These are phyloP conservation scores for Gymnothorax reevesii DNA, from an alignment of 2,797 vertebrate genomes.

Conservation along the genomic window DNA sequence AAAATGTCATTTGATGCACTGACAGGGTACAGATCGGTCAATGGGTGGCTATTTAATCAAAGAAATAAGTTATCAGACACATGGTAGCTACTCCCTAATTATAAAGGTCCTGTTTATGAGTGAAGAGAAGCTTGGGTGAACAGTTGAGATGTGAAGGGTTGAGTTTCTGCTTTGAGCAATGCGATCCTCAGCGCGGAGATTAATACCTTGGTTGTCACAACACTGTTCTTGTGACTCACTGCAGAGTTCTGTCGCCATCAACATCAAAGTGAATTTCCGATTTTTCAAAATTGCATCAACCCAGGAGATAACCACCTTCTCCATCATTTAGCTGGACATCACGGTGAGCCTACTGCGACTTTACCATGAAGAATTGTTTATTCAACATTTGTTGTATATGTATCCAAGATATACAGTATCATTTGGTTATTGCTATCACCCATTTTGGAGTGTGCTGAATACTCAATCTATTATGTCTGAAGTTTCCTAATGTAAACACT, in stretches of 20 bases:
- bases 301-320: not conserved
- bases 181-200: constrained; percentile 11
- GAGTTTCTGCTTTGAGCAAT: constrained; percentile 52
- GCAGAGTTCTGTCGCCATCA: constrained; percentile 42
- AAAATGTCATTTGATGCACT: not conserved
- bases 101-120: not conserved
- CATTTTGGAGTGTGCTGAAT: not conserved
- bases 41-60: not conserved
- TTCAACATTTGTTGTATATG: not conserved
- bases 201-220: constrained; percentile 7
- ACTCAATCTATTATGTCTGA: not conserved
- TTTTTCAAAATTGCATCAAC: constrained; percentile 21
- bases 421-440: not conserved
- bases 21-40: too few relatives aligned
- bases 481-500: not conserved
- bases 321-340: not conserved
- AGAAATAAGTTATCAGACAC: not conserved
- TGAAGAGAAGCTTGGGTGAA: constrained; percentile 4
- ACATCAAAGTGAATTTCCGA: constrained; percentile 30
- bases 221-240: constrained; percentile 56
- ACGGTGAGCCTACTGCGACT: not conserved
- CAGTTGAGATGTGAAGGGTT: constrained; percentile 49
- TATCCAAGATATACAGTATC: not conserved
- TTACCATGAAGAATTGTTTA: not conserved
- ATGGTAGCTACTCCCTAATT: not conserved